Conservation (phyloP, 2,888 invertebrate genomes). For the Orthonevra nobilis region DNA sequence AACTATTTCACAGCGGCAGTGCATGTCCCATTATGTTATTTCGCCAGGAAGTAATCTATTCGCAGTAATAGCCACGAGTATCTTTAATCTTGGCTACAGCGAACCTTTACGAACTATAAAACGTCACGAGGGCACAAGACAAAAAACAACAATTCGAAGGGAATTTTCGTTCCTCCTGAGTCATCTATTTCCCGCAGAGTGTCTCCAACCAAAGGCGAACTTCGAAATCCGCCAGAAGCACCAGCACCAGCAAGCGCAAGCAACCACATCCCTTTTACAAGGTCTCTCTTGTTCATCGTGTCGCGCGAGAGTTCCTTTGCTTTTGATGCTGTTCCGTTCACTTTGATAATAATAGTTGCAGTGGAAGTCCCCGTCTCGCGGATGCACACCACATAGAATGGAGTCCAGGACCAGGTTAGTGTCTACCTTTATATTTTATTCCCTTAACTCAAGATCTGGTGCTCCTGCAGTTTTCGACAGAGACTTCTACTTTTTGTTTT, state of each 20-base stretch:
- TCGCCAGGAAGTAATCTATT: conserved; percentile 70
- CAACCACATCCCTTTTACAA: conserved; percentile 42
- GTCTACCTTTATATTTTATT: conserved; percentile 18
- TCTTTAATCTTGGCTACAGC: conserved; percentile 44
- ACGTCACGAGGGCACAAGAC: not conserved
- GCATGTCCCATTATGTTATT: conserved; percentile 38
- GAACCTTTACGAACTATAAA: conserved; percentile 50
- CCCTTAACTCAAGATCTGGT: conserved; percentile 21
- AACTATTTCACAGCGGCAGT: conserved; percentile 26
- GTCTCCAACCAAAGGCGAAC: conserved; percentile 27
- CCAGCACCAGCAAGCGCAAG: not conserved
- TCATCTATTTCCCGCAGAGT: conserved; percentile 47
- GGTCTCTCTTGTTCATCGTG: conserved; percentile 34
- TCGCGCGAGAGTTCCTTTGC: conserved; percentile 20
- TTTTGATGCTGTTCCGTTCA: conserved; percentile 16
- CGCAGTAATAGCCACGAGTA: conserved; percentile 49
- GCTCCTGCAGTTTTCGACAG: conserved; percentile 30
- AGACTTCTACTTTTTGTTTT: too few relatives aligned
- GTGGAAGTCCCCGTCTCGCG: conserved; percentile 53
- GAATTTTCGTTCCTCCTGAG: conserved; percentile 39
- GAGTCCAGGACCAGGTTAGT: conserved; percentile 54
- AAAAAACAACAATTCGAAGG: conserved; percentile 8
- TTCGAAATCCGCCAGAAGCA: too few relatives aligned
- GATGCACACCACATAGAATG: conserved; percentile 24
- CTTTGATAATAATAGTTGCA: conserved; percentile 43